Evolutionary conservation across 2,888 invertebrate genomes (phyloP).

Genomic region (Nephrotoma guestfalica): DNA sequence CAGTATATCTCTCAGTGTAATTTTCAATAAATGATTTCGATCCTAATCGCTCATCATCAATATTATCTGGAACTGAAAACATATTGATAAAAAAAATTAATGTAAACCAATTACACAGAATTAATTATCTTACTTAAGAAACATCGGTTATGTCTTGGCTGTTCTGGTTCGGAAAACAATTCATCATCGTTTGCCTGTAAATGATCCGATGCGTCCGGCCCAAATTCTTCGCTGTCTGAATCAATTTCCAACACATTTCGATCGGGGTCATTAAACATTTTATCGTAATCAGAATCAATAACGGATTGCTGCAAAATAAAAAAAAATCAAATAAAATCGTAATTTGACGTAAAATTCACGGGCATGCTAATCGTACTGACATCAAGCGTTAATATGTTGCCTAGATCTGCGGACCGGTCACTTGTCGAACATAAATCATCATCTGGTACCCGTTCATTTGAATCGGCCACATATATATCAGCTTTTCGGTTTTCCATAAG

Average conservation of each 20-base stretch:
- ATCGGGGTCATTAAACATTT: constrained; percentile 18
- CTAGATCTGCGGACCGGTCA: not conserved
- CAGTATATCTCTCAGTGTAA: constrained; percentile 48
- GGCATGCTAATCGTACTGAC: not conserved
- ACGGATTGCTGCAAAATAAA: constrained; percentile 25
- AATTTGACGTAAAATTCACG: not conserved
- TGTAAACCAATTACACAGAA: not conserved
- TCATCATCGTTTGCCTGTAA: constrained; percentile 51
- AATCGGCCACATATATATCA: not conserved
- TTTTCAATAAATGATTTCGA: constrained; percentile 76
- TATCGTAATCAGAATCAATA: constrained; percentile 22
- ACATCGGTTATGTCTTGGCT: constrained; percentile 20
- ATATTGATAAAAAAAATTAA: not conserved
- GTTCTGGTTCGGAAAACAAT: constrained; percentile 42
- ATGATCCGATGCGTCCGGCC: constrained; percentile 64
- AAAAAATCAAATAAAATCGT: not conserved
- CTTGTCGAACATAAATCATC: not conserved
- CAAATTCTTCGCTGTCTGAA: constrained; percentile 60
- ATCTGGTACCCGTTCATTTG: not conserved
- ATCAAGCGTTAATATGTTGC: not conserved
- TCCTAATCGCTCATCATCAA: constrained; percentile 72
- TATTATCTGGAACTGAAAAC: constrained; percentile 66
- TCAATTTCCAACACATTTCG: constrained; percentile 21
- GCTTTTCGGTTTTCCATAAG: not conserved
- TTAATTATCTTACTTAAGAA: not conserved